Conservation (phyloP, 2,113 vertebrate genomes). For the Coturnix japonica region DNA sequence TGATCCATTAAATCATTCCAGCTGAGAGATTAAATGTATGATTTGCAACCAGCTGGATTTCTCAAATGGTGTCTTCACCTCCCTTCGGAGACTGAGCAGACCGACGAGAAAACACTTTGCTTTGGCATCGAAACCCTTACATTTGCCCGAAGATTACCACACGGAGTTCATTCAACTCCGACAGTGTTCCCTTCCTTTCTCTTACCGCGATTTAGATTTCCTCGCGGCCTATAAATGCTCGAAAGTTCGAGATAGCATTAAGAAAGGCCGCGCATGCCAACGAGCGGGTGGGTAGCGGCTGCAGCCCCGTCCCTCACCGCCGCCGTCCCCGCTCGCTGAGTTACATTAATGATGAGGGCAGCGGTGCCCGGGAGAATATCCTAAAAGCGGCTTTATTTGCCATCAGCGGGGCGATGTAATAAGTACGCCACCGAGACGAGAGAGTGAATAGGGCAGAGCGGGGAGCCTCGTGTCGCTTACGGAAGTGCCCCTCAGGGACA, state of each 20-base stretch:
- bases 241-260: slow-evolving; percentile 46
- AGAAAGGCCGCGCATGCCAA: slow-evolving; percentile 31
- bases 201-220: slow-evolving; percentile 60
- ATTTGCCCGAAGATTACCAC: slow-evolving; percentile 66
- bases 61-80: slow-evolving; percentile 61
- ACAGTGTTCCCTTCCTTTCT: slow-evolving; percentile 67
- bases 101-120: slow-evolving; percentile 40
- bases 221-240: slow-evolving; percentile 34
- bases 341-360: neutral
- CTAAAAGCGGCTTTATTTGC: neutral
- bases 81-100: slow-evolving; percentile 42
- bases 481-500: neutral
- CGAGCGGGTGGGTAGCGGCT: neutral
- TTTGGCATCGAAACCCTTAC: slow-evolving; percentile 54
- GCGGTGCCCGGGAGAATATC: neutral
- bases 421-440: neutral
- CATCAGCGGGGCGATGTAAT: neutral
- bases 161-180: slow-evolving; percentile 58
- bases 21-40: slow-evolving; percentile 77
- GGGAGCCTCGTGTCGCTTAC: neutral
- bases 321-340: neutral
- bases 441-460: neutral
- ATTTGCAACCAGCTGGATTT: slow-evolving; percentile 75
- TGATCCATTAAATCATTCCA: slow-evolving; percentile 79
- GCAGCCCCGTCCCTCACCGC: neutral